Base-by-base conservation (phyloP, 2,888 invertebrate genomes). In the Phortica okadai region DNA sequence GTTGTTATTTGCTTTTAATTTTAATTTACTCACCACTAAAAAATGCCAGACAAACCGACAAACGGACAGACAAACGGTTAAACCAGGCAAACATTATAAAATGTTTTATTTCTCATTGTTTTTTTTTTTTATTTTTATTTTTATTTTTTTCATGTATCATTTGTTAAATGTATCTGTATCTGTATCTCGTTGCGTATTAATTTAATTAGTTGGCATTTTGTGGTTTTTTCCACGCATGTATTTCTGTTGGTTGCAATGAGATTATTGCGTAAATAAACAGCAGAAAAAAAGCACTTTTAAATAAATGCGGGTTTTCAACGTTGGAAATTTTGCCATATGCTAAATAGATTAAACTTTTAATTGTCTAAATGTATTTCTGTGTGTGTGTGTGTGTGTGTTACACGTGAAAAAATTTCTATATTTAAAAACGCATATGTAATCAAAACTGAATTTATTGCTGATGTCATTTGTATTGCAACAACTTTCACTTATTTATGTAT, bases 181-280 rank as follows among this genome's bases (percentile, higher is more conserved):
- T 78, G 80, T 73, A 73, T 81, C 79, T 80, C 76, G 81, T 81
- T 86, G 79, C 80, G 82, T 82, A 84, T 84, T 87, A 82, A 86
- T 86, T 86, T 80, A 86, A 87, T 86, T 86, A 87, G 87, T 82
- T 83, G 81, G 80, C 83, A 77, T 83, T 85, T 82, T 84, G 85
- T 80, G 85, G 86, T 83, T 80, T 62, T 62, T 62, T 62, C 25
- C 62, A 25, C 16, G 21, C 10, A 16, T 62, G 25, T 59, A 59
- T 59, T 59, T 59, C 16, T 45, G 45, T 45, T 21, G 25, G 62
- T 21, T 62, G 73, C 78, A 81, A 80, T 79, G 80, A 62, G 80
- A 84, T 84, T 86, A 73, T 73, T 33, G 56, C 21, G 54, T 21
- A 69, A 50, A 69, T 11, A 69, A 69, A 69, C 45, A 42, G 50